A percentile compares a stretch with the other conserved stretches of the same genome.
Evolutionary conservation across 2,888 invertebrate genomes (phyloP).

Genomic region (Cataglyphis altisquamis): DNA sequence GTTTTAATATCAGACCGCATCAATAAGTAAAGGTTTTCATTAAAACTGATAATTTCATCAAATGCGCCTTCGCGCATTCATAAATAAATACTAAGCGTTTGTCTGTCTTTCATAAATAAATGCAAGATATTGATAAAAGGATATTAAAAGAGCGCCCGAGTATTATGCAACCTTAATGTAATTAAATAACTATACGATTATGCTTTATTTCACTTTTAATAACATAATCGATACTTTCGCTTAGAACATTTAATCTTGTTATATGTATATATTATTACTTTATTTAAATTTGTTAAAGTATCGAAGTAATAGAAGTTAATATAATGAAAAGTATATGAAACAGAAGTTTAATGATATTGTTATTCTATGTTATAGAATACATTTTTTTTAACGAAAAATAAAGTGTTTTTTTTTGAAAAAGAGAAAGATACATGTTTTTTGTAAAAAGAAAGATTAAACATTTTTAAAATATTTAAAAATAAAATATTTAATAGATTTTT

Average conservation of each 20-base stretch:
- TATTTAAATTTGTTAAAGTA: conserved; percentile 31
- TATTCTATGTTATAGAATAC: background rate
- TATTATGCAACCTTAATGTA: conserved; percentile 30
- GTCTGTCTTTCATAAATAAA: conserved; percentile 18
- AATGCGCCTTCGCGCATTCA: background rate
- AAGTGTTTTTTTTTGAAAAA: background rate
- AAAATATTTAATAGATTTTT: background rate
- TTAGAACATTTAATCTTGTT: background rate
- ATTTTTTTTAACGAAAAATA: background rate
- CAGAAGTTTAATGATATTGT: background rate
- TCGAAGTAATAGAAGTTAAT: background rate
- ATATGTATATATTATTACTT: background rate
- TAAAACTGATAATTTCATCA: background rate
- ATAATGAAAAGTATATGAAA: background rate
- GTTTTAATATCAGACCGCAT: background rate
- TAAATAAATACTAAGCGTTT: background rate
- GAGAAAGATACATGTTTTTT: background rate
- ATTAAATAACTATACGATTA: conserved; percentile 18
- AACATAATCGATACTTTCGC: conserved; percentile 5
- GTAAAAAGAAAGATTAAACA: background rate
- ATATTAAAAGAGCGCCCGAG: background rate
- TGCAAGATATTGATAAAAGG: background rate
- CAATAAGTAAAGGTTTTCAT: background rate
- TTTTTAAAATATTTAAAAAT: background rate
- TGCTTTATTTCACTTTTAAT: background rate